Evolutionary conservation across 2,888 invertebrate species (phyloP), one percentile per base, ranked within the genome.

Genomic region (Tachina lurida): DNA sequence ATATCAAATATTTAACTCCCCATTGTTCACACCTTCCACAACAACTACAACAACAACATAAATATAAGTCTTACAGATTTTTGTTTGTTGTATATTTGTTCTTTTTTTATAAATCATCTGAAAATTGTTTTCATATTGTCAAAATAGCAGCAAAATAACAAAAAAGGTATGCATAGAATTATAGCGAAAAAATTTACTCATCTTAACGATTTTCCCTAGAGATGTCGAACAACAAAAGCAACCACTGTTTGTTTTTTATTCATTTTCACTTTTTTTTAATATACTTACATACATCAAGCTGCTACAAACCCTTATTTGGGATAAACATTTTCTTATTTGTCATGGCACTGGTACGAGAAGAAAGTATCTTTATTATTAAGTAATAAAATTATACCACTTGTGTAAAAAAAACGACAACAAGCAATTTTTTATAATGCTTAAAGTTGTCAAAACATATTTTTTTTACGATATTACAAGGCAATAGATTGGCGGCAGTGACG

Each of bases 341-440:
- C 54, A 31, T 45, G 76, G 22, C 47, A 22, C 68, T 83, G 79
- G 75, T 90, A 75, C 10, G 15, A 75, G 52, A 19, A 63, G 63
- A 43, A n/a, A 45, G 58, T 62, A 89, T 78, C 78, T 90, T 90
- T 89, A 91, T 91, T 91, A 91, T 91, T 91, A 90, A 91, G 91
- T 91, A 91, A 91, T 91, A 91, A 91, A 91, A 91, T 91, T 91
- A 90, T 91, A 91, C 89, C 91, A 91, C 91, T 91, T 91, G 91
- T 87, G 88, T 87, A 68, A 15, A 70, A 74, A 73, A 76, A 31
- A 31, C 5, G 84, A 87, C 81, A 85, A 88, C 84, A 86, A 88
- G 88, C 89, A 88, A 91, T 91, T 91, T 91, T 91, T 91, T 91
- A 91, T 89, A 90, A 89, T 88, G 76, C 88, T 82, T 89, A 90